Evolutionary conservation across 2,888 invertebrate species (phyloP).

Genomic region (Cylindroiulus punctatus): DNA sequence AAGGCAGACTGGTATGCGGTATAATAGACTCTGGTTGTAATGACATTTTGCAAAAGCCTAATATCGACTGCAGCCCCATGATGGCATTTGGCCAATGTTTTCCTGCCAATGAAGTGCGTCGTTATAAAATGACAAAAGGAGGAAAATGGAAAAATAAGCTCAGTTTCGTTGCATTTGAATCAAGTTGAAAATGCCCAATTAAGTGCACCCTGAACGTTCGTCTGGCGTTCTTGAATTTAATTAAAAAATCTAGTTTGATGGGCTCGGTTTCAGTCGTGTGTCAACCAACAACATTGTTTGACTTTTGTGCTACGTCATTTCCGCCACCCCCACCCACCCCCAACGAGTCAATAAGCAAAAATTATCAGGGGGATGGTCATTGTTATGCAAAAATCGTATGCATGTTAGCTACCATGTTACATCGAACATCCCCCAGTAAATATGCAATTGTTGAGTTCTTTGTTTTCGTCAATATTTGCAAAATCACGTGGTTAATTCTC

Average conservation of each 20-base stretch:
- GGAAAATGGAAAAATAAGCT: not conserved
- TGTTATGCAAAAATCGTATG: conserved; percentile 13
- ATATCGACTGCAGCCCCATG: not conserved
- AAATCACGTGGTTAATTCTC: too few species aligned
- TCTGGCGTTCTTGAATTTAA: not conserved
- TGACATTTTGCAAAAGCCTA: not conserved
- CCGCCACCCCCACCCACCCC: not conserved
- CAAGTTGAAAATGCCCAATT: not conserved
- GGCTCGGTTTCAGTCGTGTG: not conserved
- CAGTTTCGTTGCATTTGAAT: not conserved
- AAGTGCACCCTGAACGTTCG: not conserved
- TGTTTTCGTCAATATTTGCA: not conserved
- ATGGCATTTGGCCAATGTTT: not conserved
- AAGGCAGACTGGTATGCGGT: not conserved
- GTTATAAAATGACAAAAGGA: not conserved
- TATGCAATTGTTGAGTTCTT: not conserved
- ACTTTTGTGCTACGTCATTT: not conserved
- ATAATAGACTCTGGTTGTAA: not conserved
- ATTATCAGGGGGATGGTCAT: not conserved
- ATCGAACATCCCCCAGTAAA: not conserved
- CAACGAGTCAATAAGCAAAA: not conserved
- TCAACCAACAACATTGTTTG: not conserved
- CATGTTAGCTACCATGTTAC: not conserved
- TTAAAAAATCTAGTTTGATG: not conserved
- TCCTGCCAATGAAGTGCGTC: not conserved